Evolutionary conservation across 2,888 invertebrate genomes (phyloP).

Genomic region (Calameuta filiformis): DNA sequence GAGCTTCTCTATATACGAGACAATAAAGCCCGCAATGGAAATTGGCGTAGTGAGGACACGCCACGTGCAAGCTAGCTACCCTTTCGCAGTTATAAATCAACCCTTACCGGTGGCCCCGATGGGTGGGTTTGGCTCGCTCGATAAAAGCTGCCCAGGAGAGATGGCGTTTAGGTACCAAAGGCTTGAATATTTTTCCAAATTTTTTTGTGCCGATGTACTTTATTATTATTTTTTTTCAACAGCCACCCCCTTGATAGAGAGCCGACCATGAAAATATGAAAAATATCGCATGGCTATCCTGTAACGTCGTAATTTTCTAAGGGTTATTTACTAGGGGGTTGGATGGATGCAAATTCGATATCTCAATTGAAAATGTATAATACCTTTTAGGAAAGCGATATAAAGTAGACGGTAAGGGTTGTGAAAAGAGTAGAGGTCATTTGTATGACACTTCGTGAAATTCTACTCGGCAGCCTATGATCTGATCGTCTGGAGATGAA

Average conservation of each 20-base stretch:
- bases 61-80: neutral
- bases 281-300: neutral
- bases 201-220: neutral
- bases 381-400: neutral
- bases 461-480: neutral
- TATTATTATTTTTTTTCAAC: neutral
- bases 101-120: neutral
- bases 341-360: neutral
- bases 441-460: neutral
- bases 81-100: constrained; percentile 14
- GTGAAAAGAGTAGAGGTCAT: neutral
- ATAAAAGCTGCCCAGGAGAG: constrained; percentile 16
- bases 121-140: constrained; percentile 11
- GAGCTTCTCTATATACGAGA: neutral
- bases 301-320: neutral
- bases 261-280: neutral
- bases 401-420: neutral
- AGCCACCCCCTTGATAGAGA: neutral
- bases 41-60: neutral
- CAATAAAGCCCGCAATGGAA: neutral
- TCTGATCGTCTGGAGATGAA: neutral
- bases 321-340: neutral
- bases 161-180: neutral
- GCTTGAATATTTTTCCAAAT: neutral
- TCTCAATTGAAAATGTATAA: neutral